Evolutionary conservation across 2,113 vertebrate species (phyloP), one percentile per base, ranked within the genome.

Genomic region (Platanista minor): DNA sequence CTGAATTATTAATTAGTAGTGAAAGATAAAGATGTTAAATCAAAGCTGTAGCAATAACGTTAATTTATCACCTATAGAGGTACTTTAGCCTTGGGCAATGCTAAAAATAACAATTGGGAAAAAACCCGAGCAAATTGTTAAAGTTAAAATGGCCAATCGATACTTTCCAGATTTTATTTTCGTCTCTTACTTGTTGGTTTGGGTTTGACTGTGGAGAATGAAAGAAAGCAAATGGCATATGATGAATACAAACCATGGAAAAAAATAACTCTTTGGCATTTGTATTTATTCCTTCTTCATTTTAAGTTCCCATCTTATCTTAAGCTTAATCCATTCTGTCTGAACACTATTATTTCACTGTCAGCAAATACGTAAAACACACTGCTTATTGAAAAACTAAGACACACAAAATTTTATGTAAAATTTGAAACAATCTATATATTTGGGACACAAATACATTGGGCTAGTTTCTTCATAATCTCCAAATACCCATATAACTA

Each of bases 151-250:
- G n/a, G 52, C 5, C 83, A 97, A 95, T 83, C 41, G 33, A 52
- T 69, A 71, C 64, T 94, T 97, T 95, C 77, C n/a, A 95, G 66
- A 5, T 89, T n/a, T 98, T 95, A 93, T 96, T 74, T 90, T 97
- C 49, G 77, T 96, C 77, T 96, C 97, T 8, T 98, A 98, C 97
- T 98, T 98, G 97, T 9, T 96, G 92, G 81, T 18, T 98, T 98
- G 81, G 96, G 12, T 66, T 97, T 98, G 77, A 52, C 98, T 98
- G 87, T 62, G 80, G 86, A 96, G 62, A 94, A 96, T 8, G 52
- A 97, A 96, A 96, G 54, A 94, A 97, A 27, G 18, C 2, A 97
- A 93, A 91, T 54, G 7, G 17, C 36, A 81, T 71, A 87, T 93
- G 83, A 97, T 66, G 18, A 89, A 43, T 57, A 18, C 0, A 54